phyloP scores from a whole-genome alignment of 2,113 vertebrate genomes.

The Sphaerodactylus townsendi region DNA sequence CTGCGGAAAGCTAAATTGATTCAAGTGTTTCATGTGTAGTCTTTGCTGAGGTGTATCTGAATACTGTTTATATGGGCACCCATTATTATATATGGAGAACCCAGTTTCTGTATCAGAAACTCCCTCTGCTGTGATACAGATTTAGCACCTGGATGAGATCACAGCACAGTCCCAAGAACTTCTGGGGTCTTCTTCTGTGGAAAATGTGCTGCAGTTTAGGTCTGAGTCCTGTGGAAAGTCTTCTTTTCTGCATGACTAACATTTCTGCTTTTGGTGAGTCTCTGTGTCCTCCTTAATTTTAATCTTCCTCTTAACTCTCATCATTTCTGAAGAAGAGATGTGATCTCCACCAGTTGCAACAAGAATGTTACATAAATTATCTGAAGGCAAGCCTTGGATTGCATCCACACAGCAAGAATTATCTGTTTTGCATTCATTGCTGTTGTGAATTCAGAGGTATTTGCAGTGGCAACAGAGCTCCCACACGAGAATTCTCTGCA shows the following conservation, averaged over 20 bases:
- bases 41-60: neutral
- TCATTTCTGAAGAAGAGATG: neutral
- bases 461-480: too few species aligned
- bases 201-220: neutral
- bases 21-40: neutral
- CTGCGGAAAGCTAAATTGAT: neutral
- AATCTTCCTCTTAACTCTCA: neutral
- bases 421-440: too few species aligned
- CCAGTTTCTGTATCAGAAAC: neutral
- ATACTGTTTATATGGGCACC: neutral
- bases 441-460: too few species aligned
- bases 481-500: too few species aligned
- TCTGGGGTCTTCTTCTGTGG: neutral
- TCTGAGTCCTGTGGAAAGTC: too few species aligned
- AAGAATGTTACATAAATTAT: too few species aligned
- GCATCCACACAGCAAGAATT: too few species aligned
- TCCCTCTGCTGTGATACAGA: neutral
- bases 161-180: neutral
- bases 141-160: neutral
- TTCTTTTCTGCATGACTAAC: neutral
- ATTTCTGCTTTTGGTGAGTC: neutral
- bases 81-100: neutral
- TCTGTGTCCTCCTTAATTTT: too few species aligned
- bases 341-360: neutral
- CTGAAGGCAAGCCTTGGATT: neutral